Evolutionary conservation across 2,888 invertebrate genomes (phyloP).

Genomic region (Argyra leucocephala): DNA sequence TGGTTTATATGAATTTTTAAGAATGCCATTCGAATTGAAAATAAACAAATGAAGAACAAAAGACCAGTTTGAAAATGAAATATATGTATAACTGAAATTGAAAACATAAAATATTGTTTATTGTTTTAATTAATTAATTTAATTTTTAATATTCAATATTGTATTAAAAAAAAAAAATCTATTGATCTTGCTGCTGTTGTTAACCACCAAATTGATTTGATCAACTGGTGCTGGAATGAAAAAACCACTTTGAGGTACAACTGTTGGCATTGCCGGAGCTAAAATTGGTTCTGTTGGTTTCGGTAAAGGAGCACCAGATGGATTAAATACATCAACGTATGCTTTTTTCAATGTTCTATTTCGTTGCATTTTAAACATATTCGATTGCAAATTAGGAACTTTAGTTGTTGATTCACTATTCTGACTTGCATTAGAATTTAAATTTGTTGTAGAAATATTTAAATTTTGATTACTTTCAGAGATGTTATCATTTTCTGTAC

Average conservation of each 20-base stretch:
- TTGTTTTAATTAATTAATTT: no score
- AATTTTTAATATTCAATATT: no score
- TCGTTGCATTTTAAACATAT: slow-evolving; percentile 72
- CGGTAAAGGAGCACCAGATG: slow-evolving; percentile 46
- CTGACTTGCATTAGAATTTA: slow-evolving; percentile 7
- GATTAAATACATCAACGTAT: slow-evolving; percentile 85
- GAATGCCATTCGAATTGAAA: no score
- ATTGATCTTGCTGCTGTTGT: slow-evolving; percentile 29
- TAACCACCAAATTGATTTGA: slow-evolving; percentile 26
- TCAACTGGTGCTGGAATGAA: slow-evolving; percentile 34
- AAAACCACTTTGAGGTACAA: slow-evolving; percentile 38
- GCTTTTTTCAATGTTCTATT: slow-evolving; percentile 69
- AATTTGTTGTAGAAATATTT: slow-evolving; percentile 21
- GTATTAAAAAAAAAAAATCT: no score
- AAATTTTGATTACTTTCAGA: slow-evolving; percentile 18
- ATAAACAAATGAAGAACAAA: no score
- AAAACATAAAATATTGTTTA: no score
- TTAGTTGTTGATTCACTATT: slow-evolving; percentile 23
- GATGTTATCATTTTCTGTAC: no score
- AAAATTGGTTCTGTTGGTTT: slow-evolving; percentile 37
- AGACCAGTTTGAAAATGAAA: no score
- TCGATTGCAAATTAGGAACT: slow-evolving; percentile 46
- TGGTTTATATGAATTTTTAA: no score
- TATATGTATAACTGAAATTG: no score
- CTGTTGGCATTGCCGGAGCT: slow-evolving; percentile 41